Evolutionary conservation across 2,113 vertebrate genomes (phyloP).

Genomic region (Thinocorus orbignyianus): DNA sequence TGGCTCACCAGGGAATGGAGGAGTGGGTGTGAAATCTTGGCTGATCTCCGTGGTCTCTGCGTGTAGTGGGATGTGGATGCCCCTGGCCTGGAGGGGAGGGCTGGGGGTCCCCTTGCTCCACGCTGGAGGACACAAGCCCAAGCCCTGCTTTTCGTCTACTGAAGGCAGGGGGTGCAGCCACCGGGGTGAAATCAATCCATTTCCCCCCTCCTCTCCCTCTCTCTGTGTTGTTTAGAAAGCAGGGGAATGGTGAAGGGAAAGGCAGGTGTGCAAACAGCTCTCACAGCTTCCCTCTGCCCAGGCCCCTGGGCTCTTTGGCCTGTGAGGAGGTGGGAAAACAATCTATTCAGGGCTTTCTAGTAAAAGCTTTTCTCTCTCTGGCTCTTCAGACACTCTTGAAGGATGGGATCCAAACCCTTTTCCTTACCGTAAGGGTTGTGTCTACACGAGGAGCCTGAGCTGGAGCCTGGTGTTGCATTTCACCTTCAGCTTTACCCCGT

Average conservation of each 20-base stretch:
- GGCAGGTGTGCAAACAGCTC: constrained; percentile 32
- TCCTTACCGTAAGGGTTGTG: rapidly evolving
- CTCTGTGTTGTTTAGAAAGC: not conserved
- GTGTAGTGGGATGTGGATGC: not conserved
- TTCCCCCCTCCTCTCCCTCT: not conserved
- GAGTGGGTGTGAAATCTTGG: not conserved
- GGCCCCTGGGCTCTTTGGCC: not conserved
- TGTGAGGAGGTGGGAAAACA: not conserved
- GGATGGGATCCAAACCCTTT: not conserved
- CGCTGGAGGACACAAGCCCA: rapidly evolving
- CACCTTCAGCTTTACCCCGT: not conserved
- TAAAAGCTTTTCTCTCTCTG: not conserved
- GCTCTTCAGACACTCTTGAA: not conserved
- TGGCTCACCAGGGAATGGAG: not conserved
- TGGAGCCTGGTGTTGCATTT: rapidly evolving
- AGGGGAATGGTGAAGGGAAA: not conserved
- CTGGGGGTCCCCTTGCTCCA: not conserved
- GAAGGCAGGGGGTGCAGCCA: not conserved
- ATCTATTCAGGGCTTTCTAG: not conserved
- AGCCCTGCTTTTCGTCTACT: not conserved
- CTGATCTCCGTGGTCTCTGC: not conserved
- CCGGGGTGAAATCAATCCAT: not conserved
- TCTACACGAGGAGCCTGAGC: not conserved
- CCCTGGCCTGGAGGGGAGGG: not conserved
- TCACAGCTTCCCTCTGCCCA: not conserved